Evolutionary conservation across 1,140 invertebrate species (phyloP), one percentile per base, ranked within the genome.

Genomic region (Diachasma alloeum): DNA sequence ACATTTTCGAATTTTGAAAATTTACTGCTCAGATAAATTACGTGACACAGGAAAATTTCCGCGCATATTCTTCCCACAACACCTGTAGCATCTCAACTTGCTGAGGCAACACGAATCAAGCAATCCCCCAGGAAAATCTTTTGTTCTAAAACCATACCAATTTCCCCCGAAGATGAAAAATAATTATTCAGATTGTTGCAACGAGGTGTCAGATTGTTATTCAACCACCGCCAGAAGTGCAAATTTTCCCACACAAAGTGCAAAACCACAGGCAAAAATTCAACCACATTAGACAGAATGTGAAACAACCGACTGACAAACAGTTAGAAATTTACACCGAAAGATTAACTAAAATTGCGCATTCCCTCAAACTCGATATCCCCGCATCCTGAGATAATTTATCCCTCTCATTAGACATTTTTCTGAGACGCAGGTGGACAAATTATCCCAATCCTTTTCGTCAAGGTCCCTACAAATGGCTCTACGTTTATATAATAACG

Each of bases 361-460:
- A 10, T 42, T 42, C 39, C 39, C 39, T 42, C 39, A 42, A 37
- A 42, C 39, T 42, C 9, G 39, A 42, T 42, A 42, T 42, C 39
- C 6, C 39, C 13, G 39, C 39, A 4, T 42, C 39, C 39, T 13
- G 39, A 42, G 39, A 42, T 42, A 42, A 42, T 42, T 42, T 42
- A 42, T 42, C 39, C 39, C 22, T 17, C n/a, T 83, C 78, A 78
- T 79, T 72, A 79, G 69, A 80, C 80, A 80, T 83, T 80, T 84
- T 83, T 76, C 80, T 81, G 80, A 76, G 80, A 75, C 75, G 82
- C 81, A 82, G 80, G 77, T 82, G 81, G 81, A 84, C 81, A 78
- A 81, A 81, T 83, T 80, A 81, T 81, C 72, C 74, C 74, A 31
- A 26, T 66, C 24, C 24, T 66, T 66, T 66, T 66, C 59, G 24